Conservation (phyloP, 2,888 invertebrate species). For the Chloroclystis v-ata region DNA sequence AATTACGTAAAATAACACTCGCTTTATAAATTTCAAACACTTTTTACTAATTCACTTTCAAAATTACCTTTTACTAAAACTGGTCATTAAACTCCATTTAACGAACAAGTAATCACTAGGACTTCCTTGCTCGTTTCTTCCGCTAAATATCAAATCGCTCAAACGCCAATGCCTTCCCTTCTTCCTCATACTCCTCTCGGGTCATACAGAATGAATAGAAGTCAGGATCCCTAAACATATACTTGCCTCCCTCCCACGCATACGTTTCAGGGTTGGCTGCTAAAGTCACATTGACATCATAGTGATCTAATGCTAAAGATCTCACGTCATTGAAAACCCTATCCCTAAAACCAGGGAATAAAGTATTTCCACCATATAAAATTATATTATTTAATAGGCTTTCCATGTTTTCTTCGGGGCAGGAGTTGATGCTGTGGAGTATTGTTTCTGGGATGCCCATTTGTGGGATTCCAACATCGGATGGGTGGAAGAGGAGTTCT, state of each 20-base stretch:
- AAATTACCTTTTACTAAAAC: too few relatives aligned
- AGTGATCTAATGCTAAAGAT: constrained; percentile 86
- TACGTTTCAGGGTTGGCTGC: constrained; percentile 86
- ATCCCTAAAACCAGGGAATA: constrained; percentile 91
- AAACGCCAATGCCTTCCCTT: constrained; percentile 79
- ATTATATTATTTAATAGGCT: constrained; percentile 90
- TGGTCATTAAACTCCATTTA: constrained; percentile 1
- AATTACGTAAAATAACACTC: too few relatives aligned
- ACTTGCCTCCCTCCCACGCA: constrained; percentile 93
- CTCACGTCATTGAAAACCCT: constrained; percentile 82
- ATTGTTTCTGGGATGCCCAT: constrained; percentile 96
- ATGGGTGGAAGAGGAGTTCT: constrained; percentile 95
- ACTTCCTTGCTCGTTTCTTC: constrained; percentile 68
- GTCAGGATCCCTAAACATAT: constrained; percentile 84
- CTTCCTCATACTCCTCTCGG: constrained; percentile 9
- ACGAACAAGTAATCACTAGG: constrained; percentile 13
- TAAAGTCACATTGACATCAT: constrained; percentile 82
- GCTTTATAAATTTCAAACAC: too few relatives aligned
- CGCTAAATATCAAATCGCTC: constrained; percentile 77
- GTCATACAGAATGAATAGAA: constrained; percentile 85
- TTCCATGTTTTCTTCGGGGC: constrained; percentile 85
- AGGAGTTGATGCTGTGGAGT: constrained; percentile 84
- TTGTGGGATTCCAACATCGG: constrained; percentile 93
- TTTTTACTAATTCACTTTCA: too few relatives aligned
- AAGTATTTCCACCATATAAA: constrained; percentile 87